Conservation (phyloP, 2,113 vertebrate genomes). For the Oxyruncus cristatus region DNA sequence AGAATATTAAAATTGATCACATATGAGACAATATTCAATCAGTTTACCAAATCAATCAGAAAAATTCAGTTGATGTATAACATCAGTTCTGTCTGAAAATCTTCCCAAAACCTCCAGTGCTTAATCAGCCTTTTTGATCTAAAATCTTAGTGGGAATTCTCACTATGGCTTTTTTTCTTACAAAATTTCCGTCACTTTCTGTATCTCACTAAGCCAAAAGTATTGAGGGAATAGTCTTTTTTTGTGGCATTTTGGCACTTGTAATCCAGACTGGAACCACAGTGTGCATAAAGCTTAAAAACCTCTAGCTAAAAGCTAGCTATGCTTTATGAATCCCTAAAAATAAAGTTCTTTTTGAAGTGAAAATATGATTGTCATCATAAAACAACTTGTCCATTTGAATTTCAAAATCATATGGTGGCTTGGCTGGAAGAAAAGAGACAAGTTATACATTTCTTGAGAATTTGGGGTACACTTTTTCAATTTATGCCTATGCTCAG, state of each 20-base stretch:
- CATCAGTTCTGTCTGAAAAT: not conserved
- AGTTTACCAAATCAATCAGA: not conserved
- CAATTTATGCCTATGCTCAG: not conserved
- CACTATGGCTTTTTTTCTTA: not conserved
- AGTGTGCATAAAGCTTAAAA: not conserved
- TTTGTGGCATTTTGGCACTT: not conserved
- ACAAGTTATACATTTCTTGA: not conserved
- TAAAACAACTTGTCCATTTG: not conserved
- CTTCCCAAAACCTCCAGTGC: not conserved
- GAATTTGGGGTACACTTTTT: not conserved
- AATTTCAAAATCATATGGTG: not conserved
- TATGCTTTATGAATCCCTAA: not conserved
- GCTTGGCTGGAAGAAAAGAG: not conserved
- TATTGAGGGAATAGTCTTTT: not conserved
- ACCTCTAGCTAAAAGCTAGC: not conserved
- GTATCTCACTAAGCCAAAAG: not conserved
- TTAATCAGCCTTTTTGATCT: not conserved
- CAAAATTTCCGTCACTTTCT: not conserved
- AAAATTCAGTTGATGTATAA: not conserved
- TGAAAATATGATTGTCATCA: not conserved
- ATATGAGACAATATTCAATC: not conserved
- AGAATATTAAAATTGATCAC: not conserved
- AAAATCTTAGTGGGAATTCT: not conserved
- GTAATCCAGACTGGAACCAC: not conserved
- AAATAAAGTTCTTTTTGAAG: not conserved